Base-by-base conservation (phyloP, 2,113 vertebrate species). In the Podarcis cretensis region DNA sequence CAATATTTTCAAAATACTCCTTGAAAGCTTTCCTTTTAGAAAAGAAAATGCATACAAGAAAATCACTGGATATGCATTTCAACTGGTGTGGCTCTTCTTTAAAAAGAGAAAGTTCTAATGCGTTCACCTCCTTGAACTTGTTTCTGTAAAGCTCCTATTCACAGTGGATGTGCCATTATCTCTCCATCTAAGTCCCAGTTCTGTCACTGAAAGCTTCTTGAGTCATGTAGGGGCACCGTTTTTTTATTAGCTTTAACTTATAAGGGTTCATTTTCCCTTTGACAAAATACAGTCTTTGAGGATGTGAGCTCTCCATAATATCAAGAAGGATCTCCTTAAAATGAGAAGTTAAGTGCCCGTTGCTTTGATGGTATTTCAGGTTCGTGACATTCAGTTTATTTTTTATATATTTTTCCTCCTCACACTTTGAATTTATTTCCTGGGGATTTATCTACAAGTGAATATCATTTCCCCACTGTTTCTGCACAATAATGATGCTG, bases 231-330 rank as follows among this genome's bases (percentile, higher is more conserved):
- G 80, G 77, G 57, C 59, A 84, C 43, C 21, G 10, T 25, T n/a
- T 74, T 59, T 87, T 87, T 57, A 69, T 87, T 90, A 78, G 69
- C 43, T 75, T 43, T 40, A 68, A 74, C 86, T 88, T 54, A 40
- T 81, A 88, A 85, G 90, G 30, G n/a, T 81, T 75, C 86, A 75
- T 91, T 88, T 85, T 68, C 40, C 40, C 40, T 85, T 85, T 88
- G 75, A 76, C 73, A 76, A 91, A 81, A 81, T 23, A 66, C 40
- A 68, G 32, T 32, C 71, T 85, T 81, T 76, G 35, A 27, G 27
- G 30, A 76, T 76, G 32, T 85, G 69, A 91, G 77, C 48, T 85
- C 59, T 88, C 59, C 54, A 57, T 32, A 85, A 40, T 85, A 76
- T 37, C 68, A 68, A 68, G 40, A 91, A 88, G 77, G 25, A 68